Percentiles rank a stretch among this genome's conserved stretches.
Evolutionary conservation across 2,113 vertebrate species (phyloP).

Genomic region (Entomyzon cyanotis): DNA sequence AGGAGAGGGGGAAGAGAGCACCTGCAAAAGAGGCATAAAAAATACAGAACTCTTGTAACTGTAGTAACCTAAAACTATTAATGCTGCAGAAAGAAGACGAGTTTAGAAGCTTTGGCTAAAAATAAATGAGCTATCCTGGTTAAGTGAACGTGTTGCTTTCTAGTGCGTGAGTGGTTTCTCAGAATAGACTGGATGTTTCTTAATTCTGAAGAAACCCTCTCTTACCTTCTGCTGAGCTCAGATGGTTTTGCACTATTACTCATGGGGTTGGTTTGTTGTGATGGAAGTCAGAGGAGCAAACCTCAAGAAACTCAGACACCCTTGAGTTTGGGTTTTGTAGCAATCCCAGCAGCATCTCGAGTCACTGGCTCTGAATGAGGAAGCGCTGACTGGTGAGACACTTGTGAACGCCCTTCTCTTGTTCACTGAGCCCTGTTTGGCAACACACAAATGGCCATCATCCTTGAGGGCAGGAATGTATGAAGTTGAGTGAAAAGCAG

Average conservation of each 20-base stretch:
- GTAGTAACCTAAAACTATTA: neutral
- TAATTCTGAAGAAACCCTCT: neutral
- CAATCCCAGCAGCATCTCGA: accelerated
- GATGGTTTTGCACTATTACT: neutral
- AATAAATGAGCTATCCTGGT: neutral
- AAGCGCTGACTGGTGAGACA: neutral
- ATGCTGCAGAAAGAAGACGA: neutral
- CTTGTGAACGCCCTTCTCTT: accelerated
- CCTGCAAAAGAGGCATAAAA: neutral
- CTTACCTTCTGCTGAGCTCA: neutral
- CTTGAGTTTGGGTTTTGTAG: neutral
- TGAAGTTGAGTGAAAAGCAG: neutral
- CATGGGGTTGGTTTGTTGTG: neutral
- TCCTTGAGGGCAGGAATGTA: neutral
- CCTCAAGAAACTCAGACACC: neutral
- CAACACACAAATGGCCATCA: neutral
- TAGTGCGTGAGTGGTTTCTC: neutral
- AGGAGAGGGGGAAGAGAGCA: neutral
- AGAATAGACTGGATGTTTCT: neutral
- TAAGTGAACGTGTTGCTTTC: neutral
- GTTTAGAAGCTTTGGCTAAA: neutral
- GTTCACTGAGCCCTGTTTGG: accelerated
- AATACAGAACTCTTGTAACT: neutral
- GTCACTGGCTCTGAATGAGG: neutral
- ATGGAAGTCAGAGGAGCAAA: neutral